Evolutionary conservation across 2,797 vertebrate genomes (phyloP), one percentile per base, ranked within the genome.

Genomic region (Rhinophrynus dorsalis): DNA sequence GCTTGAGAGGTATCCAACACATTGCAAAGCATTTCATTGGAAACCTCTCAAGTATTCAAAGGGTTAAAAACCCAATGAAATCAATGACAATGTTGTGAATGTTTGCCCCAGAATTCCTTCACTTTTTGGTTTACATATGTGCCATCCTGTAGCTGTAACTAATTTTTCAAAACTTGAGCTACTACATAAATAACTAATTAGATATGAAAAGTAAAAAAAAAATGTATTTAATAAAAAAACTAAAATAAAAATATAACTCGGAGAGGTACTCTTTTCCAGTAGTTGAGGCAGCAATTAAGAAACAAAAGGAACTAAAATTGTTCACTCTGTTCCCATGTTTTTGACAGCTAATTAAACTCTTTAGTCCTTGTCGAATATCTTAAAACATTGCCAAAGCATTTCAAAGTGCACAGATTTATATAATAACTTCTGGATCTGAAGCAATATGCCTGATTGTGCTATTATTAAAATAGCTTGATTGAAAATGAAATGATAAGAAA

Each of bases 311-410:
- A 40, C 12, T 24, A 32, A 56, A 50, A 65, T 58, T 57, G 32
- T 65, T 72, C 59, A 35, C 30, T 38, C 9, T 6, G 52, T 58
- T 57, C 54, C 44, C n/a, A 13, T n/a, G 38, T 51, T 65, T 72
- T 42, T 65, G 68, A 72, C 60, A 72, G 60, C 54, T 72, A 72
- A 72, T 72, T 72, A 72, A 65, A 65, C 54, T 38, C 68, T 65
- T 64, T 64, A 63, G 68, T 56, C 40, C 45, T 64, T 42, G 23
- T 18, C 58, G 60, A 65, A 72, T 56, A 57, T 50, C 52, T 64
- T 52, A 58, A 63, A 71, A 65, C 32, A 50, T 26, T 20, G 51
- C 45, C 27, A 18, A 35, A 47, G 51, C 48, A 20, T 56, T 63
- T 42, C 32, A 18, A 33, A 60, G 66, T 37, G 11, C 17, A 27